These are phyloP conservation scores for Zaprionus ghesquierei DNA, from an alignment of 1,140 invertebrate species.

Conservation along the genomic window DNA sequence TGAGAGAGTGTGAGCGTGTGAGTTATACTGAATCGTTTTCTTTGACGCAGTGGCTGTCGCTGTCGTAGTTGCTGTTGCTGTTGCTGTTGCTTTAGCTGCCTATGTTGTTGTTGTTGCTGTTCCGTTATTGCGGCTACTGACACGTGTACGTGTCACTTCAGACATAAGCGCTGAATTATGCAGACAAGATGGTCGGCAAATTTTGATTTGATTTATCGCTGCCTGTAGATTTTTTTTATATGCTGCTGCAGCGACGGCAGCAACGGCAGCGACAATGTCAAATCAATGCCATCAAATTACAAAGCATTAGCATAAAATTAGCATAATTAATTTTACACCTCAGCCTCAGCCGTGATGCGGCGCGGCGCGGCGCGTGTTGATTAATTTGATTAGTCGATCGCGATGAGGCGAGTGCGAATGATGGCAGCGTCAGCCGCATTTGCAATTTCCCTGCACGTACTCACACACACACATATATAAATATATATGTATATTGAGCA, in stretches of 20 bases:
- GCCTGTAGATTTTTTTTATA: slow-evolving; percentile 55
- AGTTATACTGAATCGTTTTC: slow-evolving; percentile 33
- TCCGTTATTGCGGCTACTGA: slow-evolving; percentile 64
- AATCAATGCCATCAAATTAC: slow-evolving; percentile 74
- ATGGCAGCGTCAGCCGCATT: not conserved
- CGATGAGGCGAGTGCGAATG: not conserved
- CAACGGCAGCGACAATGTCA: slow-evolving; percentile 38
- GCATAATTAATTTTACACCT: slow-evolving; percentile 71
- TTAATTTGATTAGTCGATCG: slow-evolving; percentile 55
- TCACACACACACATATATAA: not conserved
- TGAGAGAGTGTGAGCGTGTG: slow-evolving; percentile 30
- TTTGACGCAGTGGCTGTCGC: slow-evolving; percentile 17
- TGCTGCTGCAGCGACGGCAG: not conserved
- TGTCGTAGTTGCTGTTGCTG: not conserved
- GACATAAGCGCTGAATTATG: slow-evolving; percentile 65
- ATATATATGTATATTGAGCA: not conserved
- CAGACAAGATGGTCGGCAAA: slow-evolving; percentile 47
- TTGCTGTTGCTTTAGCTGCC: not conserved
- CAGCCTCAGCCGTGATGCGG: no score
- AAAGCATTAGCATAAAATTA: slow-evolving; percentile 64
- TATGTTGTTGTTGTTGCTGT: slow-evolving; percentile 2
- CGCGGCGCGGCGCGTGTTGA: slow-evolving; percentile 31
- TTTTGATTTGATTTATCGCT: slow-evolving; percentile 72
- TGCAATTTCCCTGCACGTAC: slow-evolving; percentile 19
- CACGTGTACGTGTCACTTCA: slow-evolving; percentile 58